These are phyloP conservation scores for Orthosia incerta DNA, from an alignment of 2,888 invertebrate species.

Conservation along the genomic window DNA sequence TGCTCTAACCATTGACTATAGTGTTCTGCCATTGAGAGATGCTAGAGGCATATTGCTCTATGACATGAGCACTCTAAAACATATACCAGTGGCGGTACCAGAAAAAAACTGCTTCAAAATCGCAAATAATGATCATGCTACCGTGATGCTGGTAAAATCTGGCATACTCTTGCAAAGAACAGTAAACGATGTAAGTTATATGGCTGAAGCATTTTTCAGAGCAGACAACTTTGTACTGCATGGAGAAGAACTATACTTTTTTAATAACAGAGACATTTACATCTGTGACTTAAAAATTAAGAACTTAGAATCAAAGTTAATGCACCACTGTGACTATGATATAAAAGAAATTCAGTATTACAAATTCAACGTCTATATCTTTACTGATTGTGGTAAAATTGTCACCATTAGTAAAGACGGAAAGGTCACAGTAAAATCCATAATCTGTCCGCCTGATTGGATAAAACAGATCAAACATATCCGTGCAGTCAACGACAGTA, in stretches of 20 bases:
- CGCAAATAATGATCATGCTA: slow-evolving; percentile 77
- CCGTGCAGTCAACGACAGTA: slow-evolving; percentile 77
- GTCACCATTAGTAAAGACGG: slow-evolving; percentile 72
- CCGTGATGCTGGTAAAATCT: slow-evolving; percentile 77
- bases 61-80: slow-evolving; percentile 78
- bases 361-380: slow-evolving; percentile 73
- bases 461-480: slow-evolving; percentile 80
- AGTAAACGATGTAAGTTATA: slow-evolving; percentile 67
- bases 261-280: slow-evolving; percentile 77
- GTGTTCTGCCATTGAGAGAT: slow-evolving; percentile 80
- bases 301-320: slow-evolving; percentile 73
- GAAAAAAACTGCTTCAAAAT: slow-evolving; percentile 80
- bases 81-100: slow-evolving; percentile 80
- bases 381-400: slow-evolving; percentile 83
- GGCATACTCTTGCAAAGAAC: slow-evolving; percentile 79
- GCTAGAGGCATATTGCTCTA: slow-evolving; percentile 79
- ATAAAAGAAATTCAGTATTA: slow-evolving; percentile 80
- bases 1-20: slow-evolving; percentile 77
- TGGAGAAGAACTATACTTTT: slow-evolving; percentile 75
- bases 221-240: slow-evolving; percentile 81
- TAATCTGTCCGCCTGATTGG: slow-evolving; percentile 82
- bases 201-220: slow-evolving; percentile 78
- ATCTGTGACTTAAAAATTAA: slow-evolving; percentile 74
- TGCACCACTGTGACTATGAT: slow-evolving; percentile 78
- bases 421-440: slow-evolving; percentile 65